Evolutionary conservation across 2,797 vertebrate species (phyloP).

Genomic region (Chanos chanos): DNA sequence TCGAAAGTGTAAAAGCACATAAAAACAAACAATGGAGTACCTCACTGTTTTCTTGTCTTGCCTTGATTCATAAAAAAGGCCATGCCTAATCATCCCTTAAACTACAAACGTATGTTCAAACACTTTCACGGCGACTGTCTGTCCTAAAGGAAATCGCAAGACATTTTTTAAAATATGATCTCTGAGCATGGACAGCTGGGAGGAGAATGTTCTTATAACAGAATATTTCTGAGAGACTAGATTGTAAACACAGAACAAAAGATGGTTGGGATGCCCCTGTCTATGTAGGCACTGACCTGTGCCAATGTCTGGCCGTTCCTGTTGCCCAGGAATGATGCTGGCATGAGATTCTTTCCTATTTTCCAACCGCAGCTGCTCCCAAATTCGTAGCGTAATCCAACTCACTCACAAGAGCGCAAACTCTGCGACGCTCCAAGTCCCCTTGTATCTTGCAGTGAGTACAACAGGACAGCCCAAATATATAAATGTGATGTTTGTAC

Average conservation of each 20-base stretch:
- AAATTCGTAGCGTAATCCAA: constrained; percentile 41
- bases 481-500: neutral
- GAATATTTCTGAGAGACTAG: constrained; percentile 13
- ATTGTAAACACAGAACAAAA: constrained; percentile 43
- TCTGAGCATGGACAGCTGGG: constrained; percentile 16
- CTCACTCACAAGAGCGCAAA: constrained; percentile 39
- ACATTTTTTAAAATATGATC: constrained; percentile 32
- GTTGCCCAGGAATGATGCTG: constrained; percentile 37
- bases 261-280: constrained; percentile 38
- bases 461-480: constrained; percentile 9
- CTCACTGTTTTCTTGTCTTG: too few relatives aligned
- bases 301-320: constrained; percentile 21
- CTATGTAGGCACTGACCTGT: constrained; percentile 2
- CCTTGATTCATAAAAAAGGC: constrained; percentile 36
- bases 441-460: constrained; percentile 24
- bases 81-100: constrained; percentile 49
- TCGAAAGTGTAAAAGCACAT: constrained; percentile 20
- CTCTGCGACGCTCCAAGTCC: constrained; percentile 28
- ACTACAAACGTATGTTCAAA: constrained; percentile 46
- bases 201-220: constrained; percentile 15
- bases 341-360: constrained; percentile 48
- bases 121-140: constrained; percentile 31
- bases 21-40: constrained; percentile 17
- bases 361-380: constrained; percentile 55
- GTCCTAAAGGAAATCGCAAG: too few relatives aligned